phyloP scores from a whole-genome alignment of 2,797 vertebrate genomes.

The Mus spretus region DNA sequence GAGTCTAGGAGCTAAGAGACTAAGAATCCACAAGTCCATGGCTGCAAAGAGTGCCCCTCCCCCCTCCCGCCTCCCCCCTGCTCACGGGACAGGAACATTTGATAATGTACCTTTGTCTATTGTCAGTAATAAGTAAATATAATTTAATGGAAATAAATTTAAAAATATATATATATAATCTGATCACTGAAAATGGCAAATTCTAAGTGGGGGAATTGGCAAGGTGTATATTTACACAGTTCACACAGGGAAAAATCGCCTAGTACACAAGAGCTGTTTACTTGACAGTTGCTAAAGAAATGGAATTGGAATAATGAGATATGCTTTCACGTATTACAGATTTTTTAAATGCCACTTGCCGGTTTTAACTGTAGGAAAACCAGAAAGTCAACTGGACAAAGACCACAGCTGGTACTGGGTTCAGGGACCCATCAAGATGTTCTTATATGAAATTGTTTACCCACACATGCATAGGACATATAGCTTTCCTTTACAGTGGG shows the following conservation, averaged over 20 bases:
- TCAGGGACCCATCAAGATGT: neutral
- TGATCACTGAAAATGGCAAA: constrained; percentile 39
- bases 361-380: constrained; percentile 50
- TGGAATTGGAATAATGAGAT: neutral
- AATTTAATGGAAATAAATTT: constrained; percentile 44
- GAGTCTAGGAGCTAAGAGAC: neutral
- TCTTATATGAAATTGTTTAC: neutral
- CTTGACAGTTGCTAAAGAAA: constrained; percentile 15
- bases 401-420: neutral
- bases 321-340: neutral
- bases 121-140: constrained; percentile 39
- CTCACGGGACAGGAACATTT: neutral
- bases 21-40: neutral
- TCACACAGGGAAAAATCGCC: neutral
- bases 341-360: neutral
- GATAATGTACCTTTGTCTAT: neutral
- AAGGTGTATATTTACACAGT: neutral
- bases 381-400: neutral
- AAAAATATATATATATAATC: neutral
- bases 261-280: neutral
- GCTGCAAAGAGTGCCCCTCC: neutral
- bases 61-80: neutral
- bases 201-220: constrained; percentile 2
- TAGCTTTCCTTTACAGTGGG: neutral
- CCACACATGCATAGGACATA: neutral